phyloP scores from a whole-genome alignment of 2,888 invertebrate species.

The Nymphalis polychloros region DNA sequence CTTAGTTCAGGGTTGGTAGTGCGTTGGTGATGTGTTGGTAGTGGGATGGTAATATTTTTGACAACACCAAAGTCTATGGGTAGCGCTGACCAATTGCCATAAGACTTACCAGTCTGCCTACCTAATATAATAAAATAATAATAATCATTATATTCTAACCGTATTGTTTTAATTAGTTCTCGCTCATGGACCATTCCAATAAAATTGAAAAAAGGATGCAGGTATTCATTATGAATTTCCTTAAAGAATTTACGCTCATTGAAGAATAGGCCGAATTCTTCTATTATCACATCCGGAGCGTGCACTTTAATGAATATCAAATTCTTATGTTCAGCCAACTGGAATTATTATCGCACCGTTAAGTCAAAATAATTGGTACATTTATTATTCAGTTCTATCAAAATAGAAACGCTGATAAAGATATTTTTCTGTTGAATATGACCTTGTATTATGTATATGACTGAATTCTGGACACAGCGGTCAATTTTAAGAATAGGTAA shows the following conservation, averaged over 20 bases:
- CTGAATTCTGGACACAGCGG: too few relatives aligned
- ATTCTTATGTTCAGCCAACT: slow-evolving; percentile 34
- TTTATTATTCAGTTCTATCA: too few relatives aligned
- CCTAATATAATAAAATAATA: background rate
- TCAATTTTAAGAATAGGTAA: too few relatives aligned
- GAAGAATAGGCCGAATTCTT: slow-evolving; percentile 39
- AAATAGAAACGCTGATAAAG: too few relatives aligned
- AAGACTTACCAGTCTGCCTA: too few relatives aligned
- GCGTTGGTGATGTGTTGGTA: too few relatives aligned
- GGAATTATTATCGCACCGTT: background rate
- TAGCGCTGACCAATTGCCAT: too few relatives aligned
- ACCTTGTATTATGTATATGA: too few relatives aligned
- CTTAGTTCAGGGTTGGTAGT: too few relatives aligned
- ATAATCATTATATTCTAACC: background rate
- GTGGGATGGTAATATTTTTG: too few relatives aligned
- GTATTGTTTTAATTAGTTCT: slow-evolving; percentile 35
- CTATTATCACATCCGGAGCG: slow-evolving; percentile 46
- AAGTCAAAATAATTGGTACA: background rate
- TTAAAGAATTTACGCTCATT: slow-evolving; percentile 39
- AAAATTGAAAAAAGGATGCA: slow-evolving; percentile 28
- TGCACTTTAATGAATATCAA: slow-evolving; percentile 55
- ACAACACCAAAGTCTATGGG: too few relatives aligned
- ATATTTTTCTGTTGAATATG: too few relatives aligned
- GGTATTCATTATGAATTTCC: slow-evolving; percentile 40
- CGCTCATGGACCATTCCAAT: slow-evolving; percentile 32